Base-by-base conservation (phyloP, 2,888 invertebrate species). In the Acanthosoma haemorrhoidale region DNA sequence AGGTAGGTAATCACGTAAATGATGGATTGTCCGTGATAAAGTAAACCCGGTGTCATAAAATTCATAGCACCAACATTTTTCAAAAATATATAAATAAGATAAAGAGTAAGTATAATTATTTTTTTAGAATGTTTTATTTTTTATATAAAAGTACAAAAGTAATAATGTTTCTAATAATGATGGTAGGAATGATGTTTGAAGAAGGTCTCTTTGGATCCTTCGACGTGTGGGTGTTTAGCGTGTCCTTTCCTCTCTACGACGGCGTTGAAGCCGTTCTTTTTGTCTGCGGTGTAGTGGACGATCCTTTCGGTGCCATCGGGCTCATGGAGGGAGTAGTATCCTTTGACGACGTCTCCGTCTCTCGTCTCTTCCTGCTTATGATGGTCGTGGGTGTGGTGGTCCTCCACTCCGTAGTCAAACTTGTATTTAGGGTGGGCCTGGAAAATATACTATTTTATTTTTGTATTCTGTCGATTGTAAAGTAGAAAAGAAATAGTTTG, bases 211-310 rank as follows among this genome's bases (percentile, higher is more conserved):
- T 1, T 51, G 5, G 51, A 51, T 2, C 51, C 51, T 8, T 51
- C 3, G 0, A 51, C 51, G 29, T 51, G 51, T 16, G 68, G 71
- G 29, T 71, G 71, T 9, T 18, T 8, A 16, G 60, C 68, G 38
- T 68, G 68, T 41, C 71, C 71, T 32, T 58, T 51, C 51, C 71
- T 59, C 38, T 68, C 60, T 31, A 71, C 71, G 21, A 60, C 61
- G 36, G 71, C 71, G n/a, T 71, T 66, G 51, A 71, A 71, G 0
- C 71, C 71, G 16, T 58, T 71, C 43, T 74, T 32, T 59, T 68
- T 59, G 69, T 76, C 76, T 1, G 75, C 75, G 13, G 75, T 74
- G 72, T 76, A 76, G 57, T 76, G 75, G 21, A 76, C 76, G 11
- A 73, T 68, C 13, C 75, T 68, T 34, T 74, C 36, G 31, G 72